Evolutionary conservation across 2,888 invertebrate genomes (phyloP).

Genomic region (Melanchra persicariae): DNA sequence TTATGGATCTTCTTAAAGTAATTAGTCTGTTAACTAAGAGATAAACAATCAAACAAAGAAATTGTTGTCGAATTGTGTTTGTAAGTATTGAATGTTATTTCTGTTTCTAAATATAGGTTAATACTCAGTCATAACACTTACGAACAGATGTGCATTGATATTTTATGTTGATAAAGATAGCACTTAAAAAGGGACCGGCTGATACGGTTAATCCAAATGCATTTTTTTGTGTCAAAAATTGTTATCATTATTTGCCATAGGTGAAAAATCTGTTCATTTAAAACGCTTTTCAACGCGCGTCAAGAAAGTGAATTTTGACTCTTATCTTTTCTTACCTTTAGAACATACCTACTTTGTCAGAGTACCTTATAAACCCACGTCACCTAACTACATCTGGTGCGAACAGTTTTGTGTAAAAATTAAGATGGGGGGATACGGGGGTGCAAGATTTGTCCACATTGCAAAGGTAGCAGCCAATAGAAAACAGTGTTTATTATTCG

Average conservation of each 20-base stretch:
- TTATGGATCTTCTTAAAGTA: background rate
- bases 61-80: background rate
- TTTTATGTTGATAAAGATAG: conserved; percentile 18
- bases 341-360: background rate
- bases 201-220: conserved; percentile 9
- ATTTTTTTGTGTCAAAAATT: conserved; percentile 4
- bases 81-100: background rate
- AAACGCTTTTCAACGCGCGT: background rate
- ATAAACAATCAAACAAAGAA: background rate
- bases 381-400: background rate
- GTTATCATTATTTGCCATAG: background rate
- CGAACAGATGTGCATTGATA: conserved; percentile 18
- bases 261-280: background rate
- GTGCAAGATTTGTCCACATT: background rate
- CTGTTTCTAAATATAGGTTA: conserved; percentile 1
- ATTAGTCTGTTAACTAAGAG: background rate
- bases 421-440: too few species aligned
- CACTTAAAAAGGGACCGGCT: conserved; percentile 6
- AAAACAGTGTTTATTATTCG: background rate
- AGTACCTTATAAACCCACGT: background rate
- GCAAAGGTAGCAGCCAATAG: background rate
- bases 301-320: background rate
- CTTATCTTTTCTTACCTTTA: background rate
- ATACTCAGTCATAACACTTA: background rate
- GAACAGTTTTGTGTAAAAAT: background rate